Percentiles rank a stretch among this genome's conserved stretches.
Evolutionary conservation across 2,888 invertebrate genomes (phyloP).

Genomic region (Aproaerema taeniolella): DNA sequence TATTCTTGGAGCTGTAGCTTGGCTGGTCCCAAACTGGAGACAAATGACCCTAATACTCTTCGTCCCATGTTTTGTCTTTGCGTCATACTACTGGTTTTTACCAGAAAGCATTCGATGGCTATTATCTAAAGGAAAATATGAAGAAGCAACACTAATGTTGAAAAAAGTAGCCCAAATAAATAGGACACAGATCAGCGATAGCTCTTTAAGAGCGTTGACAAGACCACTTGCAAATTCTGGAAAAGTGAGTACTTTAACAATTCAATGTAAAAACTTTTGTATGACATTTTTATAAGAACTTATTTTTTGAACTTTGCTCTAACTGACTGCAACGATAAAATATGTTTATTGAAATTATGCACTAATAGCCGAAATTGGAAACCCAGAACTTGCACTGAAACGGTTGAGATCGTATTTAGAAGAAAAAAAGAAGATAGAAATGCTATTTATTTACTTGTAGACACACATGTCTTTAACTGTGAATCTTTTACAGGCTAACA

Average conservation of each 20-base stretch:
- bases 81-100: conserved; percentile 19
- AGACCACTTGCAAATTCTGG: conserved; percentile 50
- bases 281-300: no score
- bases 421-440: no score
- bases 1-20: conserved; percentile 81
- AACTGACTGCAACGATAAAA: no score
- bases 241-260: neutral
- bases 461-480: no score
- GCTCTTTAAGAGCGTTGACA: conserved; percentile 57
- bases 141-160: conserved; percentile 78
- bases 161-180: conserved; percentile 80
- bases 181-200: conserved; percentile 72
- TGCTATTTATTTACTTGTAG: no score
- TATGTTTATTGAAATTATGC: no score
- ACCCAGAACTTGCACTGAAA: no score
- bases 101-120: conserved; percentile 87
- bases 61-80: conserved; percentile 54
- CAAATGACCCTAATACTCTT: conserved; percentile 80
- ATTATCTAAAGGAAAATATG: conserved; percentile 79
- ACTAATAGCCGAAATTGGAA: no score
- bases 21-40: conserved; percentile 83
- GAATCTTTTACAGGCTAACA: no score
- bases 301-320: no score
- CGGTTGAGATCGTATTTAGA: no score
- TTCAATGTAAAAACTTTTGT: no score